Percentiles rank a stretch among this genome's conserved stretches.
Evolutionary conservation across 2,113 vertebrate genomes (phyloP).

Genomic region (Triplophysa dalaica): DNA sequence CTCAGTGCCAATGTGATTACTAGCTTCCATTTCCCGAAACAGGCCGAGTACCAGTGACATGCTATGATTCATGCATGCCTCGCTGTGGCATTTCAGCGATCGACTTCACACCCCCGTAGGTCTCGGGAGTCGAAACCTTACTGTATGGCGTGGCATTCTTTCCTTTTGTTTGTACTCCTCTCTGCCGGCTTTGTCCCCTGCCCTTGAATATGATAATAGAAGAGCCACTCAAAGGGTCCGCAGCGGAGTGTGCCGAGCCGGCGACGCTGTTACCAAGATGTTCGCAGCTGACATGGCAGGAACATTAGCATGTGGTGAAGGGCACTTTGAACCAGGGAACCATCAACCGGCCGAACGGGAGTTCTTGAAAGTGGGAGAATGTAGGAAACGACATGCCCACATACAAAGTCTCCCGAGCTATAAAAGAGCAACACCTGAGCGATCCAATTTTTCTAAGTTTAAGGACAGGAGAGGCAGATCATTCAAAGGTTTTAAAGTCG

Average conservation of each 20-base stretch:
- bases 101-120: constrained; percentile 21
- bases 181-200: constrained; percentile 49
- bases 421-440: not conserved
- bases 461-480: not conserved
- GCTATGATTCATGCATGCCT: constrained; percentile 44
- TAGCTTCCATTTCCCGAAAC: constrained; percentile 38
- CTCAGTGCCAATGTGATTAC: constrained; percentile 36
- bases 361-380: not conserved
- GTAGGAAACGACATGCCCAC: not conserved
- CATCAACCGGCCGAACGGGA: constrained; percentile 15
- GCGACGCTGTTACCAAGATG: not conserved
- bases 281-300: constrained; percentile 47
- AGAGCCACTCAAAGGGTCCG: constrained; percentile 21
- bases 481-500: not conserved
- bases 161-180: constrained; percentile 43
- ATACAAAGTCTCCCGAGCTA: no score
- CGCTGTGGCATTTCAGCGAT: constrained; percentile 38
- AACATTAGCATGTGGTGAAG: constrained; percentile 47
- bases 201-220: constrained; percentile 53
- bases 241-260: not conserved
- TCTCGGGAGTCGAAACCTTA: constrained; percentile 17
- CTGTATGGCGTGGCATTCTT: constrained; percentile 38
- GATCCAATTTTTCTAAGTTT: not conserved
- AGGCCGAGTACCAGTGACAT: constrained; percentile 50
- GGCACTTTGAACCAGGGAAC: constrained; percentile 36